These are phyloP conservation scores for Vimba vimba DNA, from an alignment of 2,113 vertebrate species.

Conservation along the genomic window DNA sequence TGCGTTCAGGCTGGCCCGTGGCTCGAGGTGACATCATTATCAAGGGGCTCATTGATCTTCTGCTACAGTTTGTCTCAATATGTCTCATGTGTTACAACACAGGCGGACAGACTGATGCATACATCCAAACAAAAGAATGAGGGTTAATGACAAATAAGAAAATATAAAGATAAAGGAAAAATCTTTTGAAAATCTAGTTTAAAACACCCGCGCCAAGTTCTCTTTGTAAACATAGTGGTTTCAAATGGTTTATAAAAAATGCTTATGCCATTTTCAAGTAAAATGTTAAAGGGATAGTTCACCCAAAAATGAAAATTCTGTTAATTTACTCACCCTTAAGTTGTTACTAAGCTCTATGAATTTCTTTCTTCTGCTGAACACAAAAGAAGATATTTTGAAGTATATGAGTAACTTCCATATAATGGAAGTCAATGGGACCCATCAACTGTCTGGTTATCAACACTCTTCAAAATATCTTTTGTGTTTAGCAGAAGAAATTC, in stretches of 20 bases:
- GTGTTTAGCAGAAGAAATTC: no score
- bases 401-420: no score
- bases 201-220: neutral
- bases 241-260: neutral
- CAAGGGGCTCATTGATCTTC: constrained; percentile 46
- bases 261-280: neutral
- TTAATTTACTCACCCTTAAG: no score
- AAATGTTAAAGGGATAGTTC: neutral
- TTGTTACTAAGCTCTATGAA: no score
- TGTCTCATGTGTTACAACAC: neutral
- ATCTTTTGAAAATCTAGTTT: neutral
- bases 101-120: constrained; percentile 9
- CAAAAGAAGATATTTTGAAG: no score
- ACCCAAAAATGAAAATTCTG: no score
- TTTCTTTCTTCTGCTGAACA: no score
- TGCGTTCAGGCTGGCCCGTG: constrained; percentile 36
- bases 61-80: constrained; percentile 33
- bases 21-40: constrained; percentile 56
- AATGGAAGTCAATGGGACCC: no score
- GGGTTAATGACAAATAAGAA: neutral
- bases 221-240: neutral
- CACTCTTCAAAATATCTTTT: no score
- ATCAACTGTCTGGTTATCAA: no score
- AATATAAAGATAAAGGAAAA: neutral
- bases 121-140: neutral